Percentiles rank a stretch among this genome's conserved stretches.
Evolutionary conservation across 2,113 vertebrate genomes (phyloP).

Genomic region (Corvus cornix): DNA sequence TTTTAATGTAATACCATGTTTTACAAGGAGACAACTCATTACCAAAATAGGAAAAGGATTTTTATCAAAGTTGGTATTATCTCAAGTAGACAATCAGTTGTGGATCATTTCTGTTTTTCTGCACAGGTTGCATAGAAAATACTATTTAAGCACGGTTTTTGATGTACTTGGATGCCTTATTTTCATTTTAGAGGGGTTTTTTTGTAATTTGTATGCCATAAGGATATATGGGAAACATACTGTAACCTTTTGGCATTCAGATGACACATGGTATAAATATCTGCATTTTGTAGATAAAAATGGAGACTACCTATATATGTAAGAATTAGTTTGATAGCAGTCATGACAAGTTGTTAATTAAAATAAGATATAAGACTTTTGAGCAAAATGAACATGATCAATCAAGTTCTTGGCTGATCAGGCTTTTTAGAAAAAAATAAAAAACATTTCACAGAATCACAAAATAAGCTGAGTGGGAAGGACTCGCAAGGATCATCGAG

Average conservation of each 20-base stretch:
- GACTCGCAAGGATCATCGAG: accelerated
- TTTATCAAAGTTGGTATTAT: background rate
- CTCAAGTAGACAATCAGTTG: background rate
- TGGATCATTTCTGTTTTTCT: background rate
- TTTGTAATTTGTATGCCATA: background rate
- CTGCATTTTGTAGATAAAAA: background rate
- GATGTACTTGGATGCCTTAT: background rate
- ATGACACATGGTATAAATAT: background rate
- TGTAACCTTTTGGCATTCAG: background rate
- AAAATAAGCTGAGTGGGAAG: background rate
- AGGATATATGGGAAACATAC: background rate
- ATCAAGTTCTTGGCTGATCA: background rate
- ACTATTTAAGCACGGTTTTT: background rate
- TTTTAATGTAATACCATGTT: background rate
- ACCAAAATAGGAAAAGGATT: background rate
- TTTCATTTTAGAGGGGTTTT: background rate
- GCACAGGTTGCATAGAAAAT: background rate
- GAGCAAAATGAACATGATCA: background rate
- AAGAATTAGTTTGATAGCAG: background rate
- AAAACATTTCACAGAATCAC: background rate
- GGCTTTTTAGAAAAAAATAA: background rate
- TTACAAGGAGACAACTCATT: background rate
- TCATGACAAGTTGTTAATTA: background rate
- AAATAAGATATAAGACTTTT: background rate
- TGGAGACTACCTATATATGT: background rate